Conservation (phyloP, 23 tunicate genomes). For the Styela clava region DNA sequence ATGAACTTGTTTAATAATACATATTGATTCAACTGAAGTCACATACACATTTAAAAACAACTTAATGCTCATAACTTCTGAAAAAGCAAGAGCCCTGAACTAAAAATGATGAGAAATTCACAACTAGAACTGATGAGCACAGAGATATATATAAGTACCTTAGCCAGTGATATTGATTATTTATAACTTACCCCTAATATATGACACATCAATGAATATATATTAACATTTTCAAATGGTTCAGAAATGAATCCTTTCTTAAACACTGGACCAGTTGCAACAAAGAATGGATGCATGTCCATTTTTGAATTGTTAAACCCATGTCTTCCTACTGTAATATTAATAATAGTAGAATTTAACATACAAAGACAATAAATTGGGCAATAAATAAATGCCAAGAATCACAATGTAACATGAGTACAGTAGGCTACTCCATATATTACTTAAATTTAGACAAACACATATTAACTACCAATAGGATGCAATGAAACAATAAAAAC, state of each 20-base stretch:
- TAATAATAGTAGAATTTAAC: neutral
- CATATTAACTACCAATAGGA: too few relatives aligned
- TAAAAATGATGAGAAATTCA: too few relatives aligned
- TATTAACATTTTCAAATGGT: constrained; percentile 71
- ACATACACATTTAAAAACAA: too few relatives aligned
- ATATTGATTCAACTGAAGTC: too few relatives aligned
- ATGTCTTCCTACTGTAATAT: constrained; percentile 63
- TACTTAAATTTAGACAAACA: too few relatives aligned
- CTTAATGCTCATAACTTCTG: too few relatives aligned
- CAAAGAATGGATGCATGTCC: constrained; percentile 97
- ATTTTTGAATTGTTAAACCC: constrained; percentile 74
- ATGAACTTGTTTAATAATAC: too few relatives aligned
- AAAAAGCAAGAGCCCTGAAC: too few relatives aligned
- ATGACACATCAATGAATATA: constrained; percentile 76
- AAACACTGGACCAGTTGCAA: constrained; percentile 87
- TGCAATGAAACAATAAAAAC: too few relatives aligned
- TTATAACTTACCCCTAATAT: constrained; percentile 70
- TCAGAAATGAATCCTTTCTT: constrained; percentile 59
- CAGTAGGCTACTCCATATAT: neutral
- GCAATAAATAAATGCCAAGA: neutral
- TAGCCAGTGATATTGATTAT: too few relatives aligned
- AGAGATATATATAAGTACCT: too few relatives aligned
- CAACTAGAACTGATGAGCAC: too few relatives aligned
- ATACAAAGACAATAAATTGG: constrained; percentile 3
- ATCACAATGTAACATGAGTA: neutral